These are phyloP conservation scores for Limnephilus lunatus DNA, from an alignment of 2,888 invertebrate genomes.

Conservation along the genomic window DNA sequence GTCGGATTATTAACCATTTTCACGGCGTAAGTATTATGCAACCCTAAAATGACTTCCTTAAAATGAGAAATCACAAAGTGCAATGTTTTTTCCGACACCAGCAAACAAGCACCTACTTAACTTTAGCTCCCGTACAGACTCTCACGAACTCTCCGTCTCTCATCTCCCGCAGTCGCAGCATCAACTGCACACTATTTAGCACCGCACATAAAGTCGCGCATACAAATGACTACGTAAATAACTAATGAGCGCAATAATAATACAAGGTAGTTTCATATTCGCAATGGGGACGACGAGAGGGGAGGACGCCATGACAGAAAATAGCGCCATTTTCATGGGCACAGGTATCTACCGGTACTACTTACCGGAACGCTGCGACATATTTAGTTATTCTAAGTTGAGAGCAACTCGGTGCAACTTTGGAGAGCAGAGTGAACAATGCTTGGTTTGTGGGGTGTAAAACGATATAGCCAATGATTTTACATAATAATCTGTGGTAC, in stretches of 20 bases:
- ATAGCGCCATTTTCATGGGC: conserved; percentile 35
- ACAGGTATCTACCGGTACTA: background rate
- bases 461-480: too few species aligned
- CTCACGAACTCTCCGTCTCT: background rate
- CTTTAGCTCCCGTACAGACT: background rate
- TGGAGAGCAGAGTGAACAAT: too few species aligned
- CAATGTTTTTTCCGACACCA: background rate
- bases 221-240: conserved; percentile 60
- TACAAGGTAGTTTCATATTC: conserved; percentile 45
- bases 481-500: too few species aligned
- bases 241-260: conserved; percentile 57
- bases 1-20: background rate
- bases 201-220: conserved; percentile 56
- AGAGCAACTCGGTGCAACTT: background rate
- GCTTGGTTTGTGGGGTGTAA: too few species aligned
- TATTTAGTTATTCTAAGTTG: conserved; percentile 17
- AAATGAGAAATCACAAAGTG: background rate
- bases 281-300: conserved; percentile 23
- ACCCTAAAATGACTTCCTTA: background rate
- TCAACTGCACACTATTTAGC: conserved; percentile 58
- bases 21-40: background rate
- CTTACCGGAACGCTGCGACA: background rate
- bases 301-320: conserved; percentile 25
- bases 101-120: background rate
- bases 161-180: conserved; percentile 40